Evolutionary conservation across 2,113 vertebrate genomes (phyloP), one percentile per base, ranked within the genome.

Genomic region (Oceanodroma tethys): DNA sequence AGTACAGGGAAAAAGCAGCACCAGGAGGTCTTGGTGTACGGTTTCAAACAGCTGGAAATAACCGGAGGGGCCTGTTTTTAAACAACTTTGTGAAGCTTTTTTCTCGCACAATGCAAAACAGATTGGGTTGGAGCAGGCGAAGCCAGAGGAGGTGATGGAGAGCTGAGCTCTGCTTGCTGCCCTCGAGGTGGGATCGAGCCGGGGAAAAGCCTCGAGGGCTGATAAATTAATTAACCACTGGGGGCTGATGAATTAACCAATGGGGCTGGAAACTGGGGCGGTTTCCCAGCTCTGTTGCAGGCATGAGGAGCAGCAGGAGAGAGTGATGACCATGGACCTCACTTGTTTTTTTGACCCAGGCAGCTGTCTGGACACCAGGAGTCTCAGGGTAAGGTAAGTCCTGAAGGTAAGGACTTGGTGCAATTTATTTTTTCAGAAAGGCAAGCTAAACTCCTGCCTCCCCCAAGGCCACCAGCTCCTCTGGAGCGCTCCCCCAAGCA

Each of bases 11-110:
- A 62, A 58, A 87, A 73, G 34, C 73, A 81, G 66, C 58, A 8
- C n/a, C 6, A 13, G 73, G 84, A 93, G 50, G 93, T 86, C 76
- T 68, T 67, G 93, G 95, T 81, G 72, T 96, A 87, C 2, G 4
- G 60, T 91, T 96, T 95, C 91, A 85, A 93, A 85, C 13, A 72
- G 32, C 43, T 92, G 83, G 90, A 92, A 92, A 79, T 85, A 78
- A 84, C 84, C 2, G 5, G 52, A 67, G 74, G 45, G 48, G 23
- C 8, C 58, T 40, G 48, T 83, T 86, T 87, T 47, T 59, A 84
- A 81, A 86, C 67, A 71, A 27, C 63, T 85, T n/a, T 13, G 59
- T 65, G 89, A 59, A 70, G 45, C 32, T 36, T 80, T 81, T 73
- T 19, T 25, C 45, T 85, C 66, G 63, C 48, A 59, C 59, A 9